Percentiles rank a stretch among this genome's conserved stretches.
Conservation (phyloP, 2,797 vertebrate species). For the Linurgus olivaceus region DNA sequence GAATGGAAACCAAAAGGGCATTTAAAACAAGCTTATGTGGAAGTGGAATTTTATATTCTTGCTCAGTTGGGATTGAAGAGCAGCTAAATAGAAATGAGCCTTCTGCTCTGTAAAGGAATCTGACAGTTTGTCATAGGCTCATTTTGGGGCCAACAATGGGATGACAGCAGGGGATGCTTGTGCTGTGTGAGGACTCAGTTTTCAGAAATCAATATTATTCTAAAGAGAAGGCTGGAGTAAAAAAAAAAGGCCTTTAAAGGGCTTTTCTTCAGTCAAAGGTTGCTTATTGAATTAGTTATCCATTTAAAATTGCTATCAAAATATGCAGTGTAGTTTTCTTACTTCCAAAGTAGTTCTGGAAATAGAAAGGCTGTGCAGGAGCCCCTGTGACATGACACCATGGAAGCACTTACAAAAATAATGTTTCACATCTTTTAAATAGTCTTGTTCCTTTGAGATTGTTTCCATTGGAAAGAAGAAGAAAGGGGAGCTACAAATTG, state of each 20-base stretch:
- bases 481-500: background rate
- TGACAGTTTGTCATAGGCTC: background rate
- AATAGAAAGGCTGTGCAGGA: background rate
- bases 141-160: background rate
- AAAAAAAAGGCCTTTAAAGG: background rate
- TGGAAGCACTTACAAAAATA: background rate
- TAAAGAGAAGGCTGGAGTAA: background rate
- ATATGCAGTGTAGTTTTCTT: background rate
- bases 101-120: background rate
- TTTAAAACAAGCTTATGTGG: background rate
- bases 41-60: background rate
- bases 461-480: background rate
- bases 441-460: background rate
- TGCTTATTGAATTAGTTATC: background rate
- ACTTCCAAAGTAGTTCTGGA: background rate
- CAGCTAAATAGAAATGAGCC: background rate
- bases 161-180: background rate
- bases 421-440: background rate
- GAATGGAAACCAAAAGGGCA: background rate
- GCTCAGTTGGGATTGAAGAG: background rate
- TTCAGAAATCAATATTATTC: background rate
- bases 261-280: background rate
- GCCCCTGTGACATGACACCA: background rate
- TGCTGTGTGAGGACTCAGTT: background rate
- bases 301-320: background rate